Evolutionary conservation across 2,113 vertebrate genomes (phyloP), one percentile per base, ranked within the genome.

Genomic region (Speoplatyrhinus poulsoni): DNA sequence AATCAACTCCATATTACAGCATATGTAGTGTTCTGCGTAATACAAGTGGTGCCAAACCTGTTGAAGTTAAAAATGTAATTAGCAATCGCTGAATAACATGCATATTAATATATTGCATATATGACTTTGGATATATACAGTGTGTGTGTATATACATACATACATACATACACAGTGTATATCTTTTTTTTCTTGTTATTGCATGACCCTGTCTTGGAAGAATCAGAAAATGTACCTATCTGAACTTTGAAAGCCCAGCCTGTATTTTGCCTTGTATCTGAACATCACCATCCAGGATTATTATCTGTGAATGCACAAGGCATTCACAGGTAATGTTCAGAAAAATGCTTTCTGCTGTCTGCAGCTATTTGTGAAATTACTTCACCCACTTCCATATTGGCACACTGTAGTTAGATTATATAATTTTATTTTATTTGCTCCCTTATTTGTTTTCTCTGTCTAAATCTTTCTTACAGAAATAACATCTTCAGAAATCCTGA

Each of bases 401-500:
- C 36, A 41, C 36, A 5, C 36, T 41, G 36, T 41, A 41, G 36
- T 41, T 41, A 41, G 1, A 41, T 41, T 41, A 41, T 8, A 41
- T 41, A 26, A 26, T 55, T 13, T 9, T 10, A 17, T n/a, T 50
- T 62, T 9, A 66, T 19, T 65, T 9, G 7, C 50, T 67, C 7
- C 55, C 41, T 60, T 15, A 55, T 60, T 68, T 56, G 69, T 46
- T 12, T 52, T 77, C 61, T 36, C 70, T 63, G 33, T 73, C 32
- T 65, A 54, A 68, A 67, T 69, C 71, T 72, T 62, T 47, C 57
- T 3, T 67, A 50, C 75, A 60, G 61, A 71, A 63, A n/a, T 41
- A 26, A 9, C 36, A 50, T 65, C 47, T 69, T 64, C 73, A 70
- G 76, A 72, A 80, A 86, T 87, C 84, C 70, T 60, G 79, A 87